Conservation (phyloP, 2,888 invertebrate species). For the Trichopoda pennipes region DNA sequence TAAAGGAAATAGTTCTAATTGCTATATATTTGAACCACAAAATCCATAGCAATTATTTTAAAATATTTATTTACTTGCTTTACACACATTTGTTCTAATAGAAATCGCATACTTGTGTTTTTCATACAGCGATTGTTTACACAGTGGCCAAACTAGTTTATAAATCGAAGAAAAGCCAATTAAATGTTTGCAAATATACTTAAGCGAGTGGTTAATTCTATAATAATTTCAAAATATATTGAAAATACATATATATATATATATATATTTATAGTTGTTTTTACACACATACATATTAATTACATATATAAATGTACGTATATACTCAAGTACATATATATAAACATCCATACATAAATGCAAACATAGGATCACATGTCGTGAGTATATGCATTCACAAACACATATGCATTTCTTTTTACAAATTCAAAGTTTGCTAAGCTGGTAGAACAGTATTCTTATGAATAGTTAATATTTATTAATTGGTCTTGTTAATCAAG, state of each 20-base stretch:
- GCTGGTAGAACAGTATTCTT: neutral
- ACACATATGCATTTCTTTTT: neutral
- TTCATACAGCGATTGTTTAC: neutral
- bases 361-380: too few relatives aligned
- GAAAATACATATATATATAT: neutral
- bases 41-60: constrained; percentile 27
- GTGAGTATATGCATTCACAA: neutral
- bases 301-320: too few relatives aligned
- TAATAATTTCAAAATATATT: constrained; percentile 30
- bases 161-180: constrained; percentile 6
- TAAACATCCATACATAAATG: too few relatives aligned
- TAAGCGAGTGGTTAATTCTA: constrained; percentile 16
- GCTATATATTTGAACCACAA: constrained; percentile 26
- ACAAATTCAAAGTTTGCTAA: constrained; percentile 7
- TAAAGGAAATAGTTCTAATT: constrained; percentile 58
- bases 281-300: neutral
- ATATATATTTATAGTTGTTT: neutral
- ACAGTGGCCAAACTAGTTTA: neutral
- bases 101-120: neutral
- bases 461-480: constrained; percentile 32
- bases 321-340: too few relatives aligned
- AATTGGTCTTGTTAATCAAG: constrained; percentile 43
- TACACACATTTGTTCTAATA: too few relatives aligned
- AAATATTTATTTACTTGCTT: constrained; percentile 17
- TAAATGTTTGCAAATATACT: constrained; percentile 23